Percentiles rank a stretch among this genome's conserved stretches.
Conservation (phyloP, 2,113 vertebrate species). For the Calyptomena viridis region DNA sequence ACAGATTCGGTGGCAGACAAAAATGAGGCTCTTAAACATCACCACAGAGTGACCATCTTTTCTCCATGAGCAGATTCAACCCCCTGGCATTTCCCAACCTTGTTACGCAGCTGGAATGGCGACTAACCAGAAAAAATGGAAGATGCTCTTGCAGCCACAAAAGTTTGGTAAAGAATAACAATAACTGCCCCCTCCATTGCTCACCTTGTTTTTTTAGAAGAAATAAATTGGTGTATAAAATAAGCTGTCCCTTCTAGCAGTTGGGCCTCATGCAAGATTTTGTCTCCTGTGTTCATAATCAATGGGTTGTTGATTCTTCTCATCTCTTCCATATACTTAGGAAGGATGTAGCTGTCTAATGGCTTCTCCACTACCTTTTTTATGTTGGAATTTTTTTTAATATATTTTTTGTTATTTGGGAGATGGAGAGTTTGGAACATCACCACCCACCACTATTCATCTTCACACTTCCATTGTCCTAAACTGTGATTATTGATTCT, state of each 20-base stretch:
- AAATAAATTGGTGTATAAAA: neutral
- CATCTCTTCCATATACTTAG: neutral
- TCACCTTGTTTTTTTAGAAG: neutral
- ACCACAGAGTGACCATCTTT: neutral
- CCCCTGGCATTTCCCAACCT: neutral
- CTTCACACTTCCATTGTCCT: neutral
- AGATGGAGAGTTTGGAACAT: neutral
- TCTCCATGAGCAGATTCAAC: neutral
- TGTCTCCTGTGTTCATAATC: neutral
- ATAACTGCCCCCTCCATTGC: rapidly evolving
- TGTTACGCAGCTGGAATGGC: neutral
- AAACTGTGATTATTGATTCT: neutral
- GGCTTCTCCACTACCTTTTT: neutral
- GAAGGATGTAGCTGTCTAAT: neutral
- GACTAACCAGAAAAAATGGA: neutral
- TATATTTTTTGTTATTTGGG: neutral
- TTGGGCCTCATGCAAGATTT: neutral
- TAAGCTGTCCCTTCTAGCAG: neutral
- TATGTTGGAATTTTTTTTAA: neutral
- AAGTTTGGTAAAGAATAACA: neutral
- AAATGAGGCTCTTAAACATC: neutral
- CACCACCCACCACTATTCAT: neutral
- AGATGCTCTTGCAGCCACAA: neutral
- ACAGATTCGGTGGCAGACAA: neutral
- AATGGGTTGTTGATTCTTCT: neutral